Base-by-base conservation (phyloP, 2,888 invertebrate genomes). In the Adineta ricciae region DNA sequence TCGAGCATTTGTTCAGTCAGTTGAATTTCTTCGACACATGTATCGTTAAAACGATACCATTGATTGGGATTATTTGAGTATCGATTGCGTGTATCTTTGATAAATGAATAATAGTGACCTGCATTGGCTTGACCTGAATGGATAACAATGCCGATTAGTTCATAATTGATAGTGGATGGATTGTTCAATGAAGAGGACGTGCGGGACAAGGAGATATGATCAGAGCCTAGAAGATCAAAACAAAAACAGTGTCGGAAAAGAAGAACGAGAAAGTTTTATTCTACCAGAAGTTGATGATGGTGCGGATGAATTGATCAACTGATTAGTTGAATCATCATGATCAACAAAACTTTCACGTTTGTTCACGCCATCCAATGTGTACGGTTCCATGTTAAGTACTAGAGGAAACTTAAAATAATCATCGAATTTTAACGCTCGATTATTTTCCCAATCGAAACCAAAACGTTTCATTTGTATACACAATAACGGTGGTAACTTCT, bases 81-180 rank as follows among this genome's bases (percentile, higher is more conserved):
- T 49, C 36, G 11, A 27, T 16, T 0, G 9, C 89, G 88, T 84
- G 90, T 88, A 83, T 91, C 91, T 86, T 90, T 90, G 84, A 92
- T 91, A 88, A 90, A 92, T 32, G 92, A 91, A 87, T 92, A 92
- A 88, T 92, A 92, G 87, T 92, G 92, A 5, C 92, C 92, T 84
- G 92, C 92, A 88, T 90, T 91, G 36, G 92, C 92, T 87, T 92
- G 91, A 4, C 92, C 92, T 88, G 91, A 92, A 88, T 92, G 92
- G 5, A 92, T 92, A 41, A 92, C 90, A 83, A 92, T 90, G 7
- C 92, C 92, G 32, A 91, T 91, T 83, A 92, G 88, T 87, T 92
- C 91, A 87, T 92, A 92, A 86, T 89, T 89, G 72, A 72, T 83
- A 16, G 78, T 84, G 32, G 56, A 38, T 21, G 19, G 4, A 52